These are phyloP conservation scores for Clarias gariepinus DNA, from an alignment of 2,113 vertebrate species.

Conservation along the genomic window DNA sequence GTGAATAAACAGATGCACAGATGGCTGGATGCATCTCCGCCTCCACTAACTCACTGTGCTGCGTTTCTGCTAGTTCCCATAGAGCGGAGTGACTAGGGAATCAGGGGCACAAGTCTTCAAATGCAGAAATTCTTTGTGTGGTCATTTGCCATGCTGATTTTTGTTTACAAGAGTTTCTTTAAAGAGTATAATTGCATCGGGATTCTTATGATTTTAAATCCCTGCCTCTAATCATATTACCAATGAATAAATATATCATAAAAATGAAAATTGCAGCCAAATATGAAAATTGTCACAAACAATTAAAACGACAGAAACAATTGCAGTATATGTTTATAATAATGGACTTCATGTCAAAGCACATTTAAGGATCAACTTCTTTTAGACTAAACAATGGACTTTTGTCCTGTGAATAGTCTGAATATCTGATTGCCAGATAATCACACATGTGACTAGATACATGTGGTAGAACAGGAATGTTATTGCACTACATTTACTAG, in stretches of 20 bases:
- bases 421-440: background rate
- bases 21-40: slow-evolving; percentile 16
- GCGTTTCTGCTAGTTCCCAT: background rate
- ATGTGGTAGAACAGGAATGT: background rate
- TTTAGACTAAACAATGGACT: background rate
- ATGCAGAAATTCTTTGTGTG: background rate
- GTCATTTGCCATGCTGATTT: background rate
- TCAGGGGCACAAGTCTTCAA: background rate
- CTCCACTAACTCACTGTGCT: background rate
- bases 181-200: background rate
- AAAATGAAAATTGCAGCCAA: background rate
- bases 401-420: background rate
- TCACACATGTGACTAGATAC: background rate
- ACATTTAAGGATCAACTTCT: background rate
- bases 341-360: background rate
- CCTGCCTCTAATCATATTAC: background rate
- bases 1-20: slow-evolving; percentile 50
- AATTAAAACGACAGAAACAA: background rate
- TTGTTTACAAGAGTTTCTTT: background rate
- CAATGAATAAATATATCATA: background rate
- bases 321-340: background rate
- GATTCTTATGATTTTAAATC: background rate
- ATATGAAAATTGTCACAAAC: background rate
- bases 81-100: background rate
- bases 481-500: background rate